Evolutionary conservation across 2,797 vertebrate genomes (phyloP), one percentile per base, ranked within the genome.

Genomic region (Falco naumanni): DNA sequence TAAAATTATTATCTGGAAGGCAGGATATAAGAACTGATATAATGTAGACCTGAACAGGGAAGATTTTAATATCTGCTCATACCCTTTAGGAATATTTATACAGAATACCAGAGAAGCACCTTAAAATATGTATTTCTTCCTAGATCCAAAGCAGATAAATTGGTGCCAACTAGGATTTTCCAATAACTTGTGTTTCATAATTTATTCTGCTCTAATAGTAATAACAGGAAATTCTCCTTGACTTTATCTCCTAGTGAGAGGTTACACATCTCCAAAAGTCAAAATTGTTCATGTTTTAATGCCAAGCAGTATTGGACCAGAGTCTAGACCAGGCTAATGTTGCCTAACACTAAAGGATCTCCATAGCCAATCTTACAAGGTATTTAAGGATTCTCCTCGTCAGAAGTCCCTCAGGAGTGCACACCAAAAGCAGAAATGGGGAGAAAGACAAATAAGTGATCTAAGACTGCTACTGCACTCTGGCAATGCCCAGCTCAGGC

Each of bases 1-100:
- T 92, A 89, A 84, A 84, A 85, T 65, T 91, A 81, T 82, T 76
- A 75, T 56, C 77, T 93, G 59, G 43, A 90, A 94, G 47, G 78
- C 48, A 86, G 37, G 31, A 81, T 91, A 87, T 88, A 91, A 95
- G 92, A 81, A 84, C 39, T 87, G 24, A 51, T 87, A 43, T 66
- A 84, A 85, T 75, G 57, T 31, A 91, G 84, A 79, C 8, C 39
- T 84, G 56, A 91, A 72, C 31, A 81, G 63, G 22, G 43, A 77
- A 91, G 10, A 80, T 85, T 91, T 94, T 94, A 91, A 77, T 91
- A 88, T 88, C 84, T 94, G 22, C 61, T 90, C 43, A 61, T 80
- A 91, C 48, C 9, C 45, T 84, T 93, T 85, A 91, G 47, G n/a
- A 96, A 84, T 89, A 78, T 69, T 90, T 81, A 54, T 70, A 68